phyloP scores from a whole-genome alignment of 2,113 vertebrate genomes.

The Gymnorhina tibicen region DNA sequence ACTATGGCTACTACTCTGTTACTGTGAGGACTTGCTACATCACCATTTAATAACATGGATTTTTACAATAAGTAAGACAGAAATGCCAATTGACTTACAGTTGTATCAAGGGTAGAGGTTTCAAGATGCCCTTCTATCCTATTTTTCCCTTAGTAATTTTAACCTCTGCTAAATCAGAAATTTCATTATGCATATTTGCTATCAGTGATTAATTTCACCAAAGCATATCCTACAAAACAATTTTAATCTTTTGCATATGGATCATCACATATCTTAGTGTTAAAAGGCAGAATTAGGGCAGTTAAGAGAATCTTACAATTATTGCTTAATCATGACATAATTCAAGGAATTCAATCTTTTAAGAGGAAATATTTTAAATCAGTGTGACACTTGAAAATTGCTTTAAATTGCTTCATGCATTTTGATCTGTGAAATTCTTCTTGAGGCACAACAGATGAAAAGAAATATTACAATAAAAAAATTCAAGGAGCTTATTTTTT shows the following conservation, averaged over 20 bases:
- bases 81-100: neutral
- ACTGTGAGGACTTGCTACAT: neutral
- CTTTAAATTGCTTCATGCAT: conserved; percentile 14
- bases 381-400: conserved; percentile 39
- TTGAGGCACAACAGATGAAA: conserved; percentile 33
- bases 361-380: conserved; percentile 40
- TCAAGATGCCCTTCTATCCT: neutral
- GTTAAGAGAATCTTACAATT: neutral
- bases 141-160: neutral
- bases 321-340: conserved; percentile 16
- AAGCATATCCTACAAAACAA: neutral
- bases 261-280: neutral
- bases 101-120: neutral
- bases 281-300: conserved; percentile 14
- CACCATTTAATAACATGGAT: neutral
- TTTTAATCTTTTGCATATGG: neutral
- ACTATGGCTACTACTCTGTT: neutral
- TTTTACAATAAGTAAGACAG: neutral
- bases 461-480: conserved; percentile 25
- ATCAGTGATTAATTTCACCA: conserved; percentile 15
- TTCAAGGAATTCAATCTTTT: neutral
- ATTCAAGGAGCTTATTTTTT: conserved; percentile 28
- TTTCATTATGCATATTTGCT: neutral
- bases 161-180: neutral
- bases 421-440: conserved; percentile 45